phyloP scores from a whole-genome alignment of 2,888 invertebrate genomes.

The Hypolimnas misippus region DNA sequence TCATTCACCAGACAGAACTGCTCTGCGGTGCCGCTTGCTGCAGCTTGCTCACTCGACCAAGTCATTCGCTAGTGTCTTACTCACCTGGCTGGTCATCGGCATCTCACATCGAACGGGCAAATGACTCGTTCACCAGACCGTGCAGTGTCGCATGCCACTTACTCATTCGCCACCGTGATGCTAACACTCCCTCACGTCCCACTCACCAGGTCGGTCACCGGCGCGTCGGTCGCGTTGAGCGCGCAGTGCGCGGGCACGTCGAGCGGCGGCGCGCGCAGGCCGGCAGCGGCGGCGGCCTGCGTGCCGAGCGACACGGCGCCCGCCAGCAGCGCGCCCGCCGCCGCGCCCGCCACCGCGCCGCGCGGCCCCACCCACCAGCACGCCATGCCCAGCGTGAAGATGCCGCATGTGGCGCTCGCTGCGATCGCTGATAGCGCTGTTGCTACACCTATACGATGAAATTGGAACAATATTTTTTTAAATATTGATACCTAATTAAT shows the following conservation, averaged over 20 bases:
- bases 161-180: too few species aligned
- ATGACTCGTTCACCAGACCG: too few species aligned
- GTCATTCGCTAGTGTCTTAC: too few species aligned
- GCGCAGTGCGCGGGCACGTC: constrained; percentile 57
- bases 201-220: constrained; percentile 44
- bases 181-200: too few species aligned
- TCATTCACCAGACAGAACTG: too few species aligned
- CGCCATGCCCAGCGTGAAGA: constrained; percentile 92
- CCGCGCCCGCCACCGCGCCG: constrained; percentile 86
- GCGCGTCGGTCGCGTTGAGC: constrained; percentile 56
- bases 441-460: constrained; percentile 79
- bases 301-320: constrained; percentile 87
- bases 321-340: constrained; percentile 84
- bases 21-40: too few species aligned
- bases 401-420: constrained; percentile 91
- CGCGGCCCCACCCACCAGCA: constrained; percentile 90
- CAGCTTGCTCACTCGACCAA: too few species aligned
- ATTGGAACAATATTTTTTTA: too few species aligned
- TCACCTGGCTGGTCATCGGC: too few species aligned
- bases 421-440: constrained; percentile 92
- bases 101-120: too few species aligned
- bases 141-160: too few species aligned
- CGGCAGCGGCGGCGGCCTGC: constrained; percentile 86
- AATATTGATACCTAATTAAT: too few species aligned
- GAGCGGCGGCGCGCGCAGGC: constrained; percentile 79